Evolutionary conservation across 1,140 invertebrate species (phyloP).

Genomic region (Listronotus bonariensis): DNA sequence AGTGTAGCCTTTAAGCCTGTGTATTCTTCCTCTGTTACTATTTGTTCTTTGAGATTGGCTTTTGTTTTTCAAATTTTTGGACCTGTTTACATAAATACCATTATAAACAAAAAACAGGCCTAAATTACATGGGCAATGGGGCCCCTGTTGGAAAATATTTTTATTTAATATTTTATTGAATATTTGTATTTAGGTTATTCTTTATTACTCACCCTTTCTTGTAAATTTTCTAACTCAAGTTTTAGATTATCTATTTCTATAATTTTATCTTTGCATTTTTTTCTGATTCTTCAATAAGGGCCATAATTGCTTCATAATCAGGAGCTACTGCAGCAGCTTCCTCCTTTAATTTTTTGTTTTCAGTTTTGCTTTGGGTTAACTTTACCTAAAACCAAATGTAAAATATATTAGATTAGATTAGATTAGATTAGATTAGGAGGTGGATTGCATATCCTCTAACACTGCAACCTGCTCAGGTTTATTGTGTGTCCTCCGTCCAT

Average conservation of each 20-base stretch:
- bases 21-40: constrained; percentile 18
- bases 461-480: too few relatives aligned
- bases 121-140: too few relatives aligned
- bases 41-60: constrained; percentile 1
- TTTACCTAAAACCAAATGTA: not conserved
- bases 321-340: constrained; percentile 1
- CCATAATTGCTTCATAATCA: constrained; percentile 5
- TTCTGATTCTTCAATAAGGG: constrained; percentile 11
- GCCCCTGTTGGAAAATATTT: too few relatives aligned
- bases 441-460: too few relatives aligned
- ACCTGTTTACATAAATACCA: too few relatives aligned
- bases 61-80: constrained; percentile 11
- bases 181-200: too few relatives aligned
- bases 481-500: too few relatives aligned
- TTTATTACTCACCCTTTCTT: not conserved
- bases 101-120: too few relatives aligned
- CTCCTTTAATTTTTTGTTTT: constrained; percentile 9
- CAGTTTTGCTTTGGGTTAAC: constrained; percentile 1
- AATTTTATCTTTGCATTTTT: constrained; percentile 20
- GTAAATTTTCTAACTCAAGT: not conserved
- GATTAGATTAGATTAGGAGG: too few relatives aligned
- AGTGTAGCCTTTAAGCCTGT: constrained; percentile 1
- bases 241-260: constrained; percentile 10
- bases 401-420: too few relatives aligned
- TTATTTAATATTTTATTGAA: too few relatives aligned